These are phyloP conservation scores for Coecobrya sp. DNA, from an alignment of 2,888 invertebrate species.

Conservation along the genomic window DNA sequence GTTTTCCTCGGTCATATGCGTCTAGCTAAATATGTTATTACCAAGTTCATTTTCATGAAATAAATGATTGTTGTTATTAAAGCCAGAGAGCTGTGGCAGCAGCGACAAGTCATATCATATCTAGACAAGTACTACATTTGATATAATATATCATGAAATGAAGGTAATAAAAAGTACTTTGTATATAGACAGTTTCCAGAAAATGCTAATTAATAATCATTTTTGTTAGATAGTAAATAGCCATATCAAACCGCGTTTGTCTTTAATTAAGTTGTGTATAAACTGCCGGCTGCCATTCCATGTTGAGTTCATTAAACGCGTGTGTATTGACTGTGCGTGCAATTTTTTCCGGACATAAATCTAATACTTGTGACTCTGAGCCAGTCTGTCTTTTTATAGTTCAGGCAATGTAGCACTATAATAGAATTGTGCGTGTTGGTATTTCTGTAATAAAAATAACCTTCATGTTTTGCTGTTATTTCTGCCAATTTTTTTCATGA, in stretches of 20 bases:
- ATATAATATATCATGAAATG: no score
- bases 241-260: neutral
- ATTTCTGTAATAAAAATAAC: no score
- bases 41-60: conserved; percentile 10
- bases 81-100: neutral
- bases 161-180: no score
- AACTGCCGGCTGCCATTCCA: neutral
- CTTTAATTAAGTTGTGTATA: conserved; percentile 5
- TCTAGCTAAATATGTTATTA: conserved; percentile 1
- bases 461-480: no score
- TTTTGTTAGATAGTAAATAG: neutral
- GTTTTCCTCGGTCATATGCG: conserved; percentile 38
- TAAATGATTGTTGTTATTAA: neutral
- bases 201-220: neutral
- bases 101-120: neutral
- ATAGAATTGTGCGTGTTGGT: no score
- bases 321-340: no score
- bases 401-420: no score
- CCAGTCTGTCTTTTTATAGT: no score
- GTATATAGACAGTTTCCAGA: conserved; percentile 25
- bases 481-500: no score
- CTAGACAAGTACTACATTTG: neutral
- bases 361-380: no score
- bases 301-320: neutral
- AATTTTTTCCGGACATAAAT: no score